These are phyloP conservation scores for Penaeus vannamei DNA, from an alignment of 1,140 invertebrate species.

Conservation along the genomic window DNA sequence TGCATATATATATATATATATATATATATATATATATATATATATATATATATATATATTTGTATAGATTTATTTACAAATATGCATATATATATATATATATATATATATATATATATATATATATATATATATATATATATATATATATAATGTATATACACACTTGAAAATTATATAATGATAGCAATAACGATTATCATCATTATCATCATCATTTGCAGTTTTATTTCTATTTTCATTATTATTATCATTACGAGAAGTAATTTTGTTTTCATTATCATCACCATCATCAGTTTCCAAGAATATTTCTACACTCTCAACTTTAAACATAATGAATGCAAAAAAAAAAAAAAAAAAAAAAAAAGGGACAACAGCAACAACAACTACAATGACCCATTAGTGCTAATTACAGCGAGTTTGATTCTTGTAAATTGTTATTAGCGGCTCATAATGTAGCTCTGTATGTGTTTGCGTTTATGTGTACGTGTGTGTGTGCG, in stretches of 20 bases:
- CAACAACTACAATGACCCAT: not conserved
- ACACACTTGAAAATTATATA: too few species aligned
- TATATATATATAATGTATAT: too few species aligned
- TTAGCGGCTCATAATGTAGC: not conserved
- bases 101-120: not conserved
- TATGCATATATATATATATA: not conserved
- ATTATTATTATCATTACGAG: too few species aligned
- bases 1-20: not conserved
- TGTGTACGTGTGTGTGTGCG: constrained; percentile 12
- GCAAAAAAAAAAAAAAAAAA: too few species aligned
- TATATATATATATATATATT: not conserved
- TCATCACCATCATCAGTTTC: too few species aligned
- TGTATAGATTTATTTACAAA: not conserved
- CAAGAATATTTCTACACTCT: too few species aligned
- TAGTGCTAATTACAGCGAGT: not conserved
- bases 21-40: not conserved
- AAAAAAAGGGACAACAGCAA: not conserved
- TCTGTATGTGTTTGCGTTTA: not conserved
- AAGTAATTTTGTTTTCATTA: too few species aligned
- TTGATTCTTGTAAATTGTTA: not conserved
- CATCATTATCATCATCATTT: too few species aligned
- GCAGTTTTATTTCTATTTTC: too few species aligned
- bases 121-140: not conserved
- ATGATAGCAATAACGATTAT: not conserved
- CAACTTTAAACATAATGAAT: too few species aligned